phyloP scores from a whole-genome alignment of 1,140 invertebrate genomes.

The Leptopilina boulardi region DNA sequence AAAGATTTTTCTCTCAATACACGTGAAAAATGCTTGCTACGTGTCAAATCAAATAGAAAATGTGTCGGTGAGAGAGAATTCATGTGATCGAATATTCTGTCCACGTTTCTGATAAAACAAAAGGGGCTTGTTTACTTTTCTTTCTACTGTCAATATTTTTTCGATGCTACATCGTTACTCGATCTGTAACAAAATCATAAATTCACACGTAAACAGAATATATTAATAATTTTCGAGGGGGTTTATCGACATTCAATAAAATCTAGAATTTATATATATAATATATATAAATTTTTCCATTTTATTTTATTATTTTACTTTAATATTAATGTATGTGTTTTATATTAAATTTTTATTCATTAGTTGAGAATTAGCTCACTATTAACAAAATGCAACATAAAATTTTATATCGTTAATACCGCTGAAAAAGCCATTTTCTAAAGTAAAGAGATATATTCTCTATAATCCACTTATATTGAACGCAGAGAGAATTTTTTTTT shows the following conservation, averaged over 20 bases:
- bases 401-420: too few relatives aligned
- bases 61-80: neutral
- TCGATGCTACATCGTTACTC: constrained; percentile 1
- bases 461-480: too few relatives aligned
- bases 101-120: constrained; percentile 22
- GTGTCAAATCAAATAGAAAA: neutral
- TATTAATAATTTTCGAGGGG: neutral
- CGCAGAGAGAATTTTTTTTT: too few relatives aligned
- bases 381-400: too few relatives aligned
- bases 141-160: constrained; percentile 10
- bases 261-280: neutral
- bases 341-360: too few relatives aligned
- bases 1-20: too few relatives aligned
- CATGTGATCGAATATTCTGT: constrained; percentile 14
- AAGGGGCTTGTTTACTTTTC: neutral
- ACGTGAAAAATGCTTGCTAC: neutral
- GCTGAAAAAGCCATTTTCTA: too few relatives aligned
- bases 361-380: too few relatives aligned
- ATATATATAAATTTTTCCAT: too few relatives aligned
- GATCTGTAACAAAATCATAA: neutral
- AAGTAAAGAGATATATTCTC: too few relatives aligned
- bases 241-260: neutral
- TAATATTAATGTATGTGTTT: too few relatives aligned
- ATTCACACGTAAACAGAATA: neutral
- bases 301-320: too few relatives aligned